Evolutionary conservation across 2,888 invertebrate genomes (phyloP), one percentile per base, ranked within the genome.

Genomic region (Drosophila helvetica): DNA sequence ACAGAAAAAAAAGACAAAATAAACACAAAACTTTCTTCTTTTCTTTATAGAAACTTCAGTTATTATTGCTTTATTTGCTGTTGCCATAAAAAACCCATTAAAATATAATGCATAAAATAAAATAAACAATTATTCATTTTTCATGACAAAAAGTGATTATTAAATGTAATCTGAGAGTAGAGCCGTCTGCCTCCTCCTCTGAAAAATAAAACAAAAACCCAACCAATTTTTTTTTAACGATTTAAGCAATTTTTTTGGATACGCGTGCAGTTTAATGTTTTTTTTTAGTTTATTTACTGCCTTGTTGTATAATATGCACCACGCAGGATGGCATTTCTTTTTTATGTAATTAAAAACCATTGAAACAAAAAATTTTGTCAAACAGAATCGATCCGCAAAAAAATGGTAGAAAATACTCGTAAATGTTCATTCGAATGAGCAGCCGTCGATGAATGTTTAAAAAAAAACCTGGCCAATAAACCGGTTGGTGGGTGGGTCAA

Each of bases 351-450:
- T 50, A 54, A 45, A 52, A 69, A 69, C 65, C 52, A 45, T 72
- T 56, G 55, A 55, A 71, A 62, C n/a, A 33, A 62, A 59, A 66
- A 38, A 66, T 68, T 60, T 75, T 59, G 45, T 58, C 64, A 50
- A 77, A 73, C 53, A 63, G 73, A 79, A 79, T 19, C 52, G 54
- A 61, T 48, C 48, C 22, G 43, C 27, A 55, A 50, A 48, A 61
- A 56, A 50, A 3, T 22, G 51, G 9, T 12, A 55, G 56, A 42
- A 59, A 74, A 69, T 45, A 59, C 43, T 46, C 17, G 46, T 12
- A 33, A 33, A 33, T 33, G 4, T 4, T 33, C 33, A 4, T 15
- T 5, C 6, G 38, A 15, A 15, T 6, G 25, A 7, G 6, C 38
- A 15, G 1, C 15, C 15, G 15, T 7, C 7, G 38, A 53, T 48